Base-by-base conservation (phyloP, 2,797 vertebrate species). In the Sparus aurata region DNA sequence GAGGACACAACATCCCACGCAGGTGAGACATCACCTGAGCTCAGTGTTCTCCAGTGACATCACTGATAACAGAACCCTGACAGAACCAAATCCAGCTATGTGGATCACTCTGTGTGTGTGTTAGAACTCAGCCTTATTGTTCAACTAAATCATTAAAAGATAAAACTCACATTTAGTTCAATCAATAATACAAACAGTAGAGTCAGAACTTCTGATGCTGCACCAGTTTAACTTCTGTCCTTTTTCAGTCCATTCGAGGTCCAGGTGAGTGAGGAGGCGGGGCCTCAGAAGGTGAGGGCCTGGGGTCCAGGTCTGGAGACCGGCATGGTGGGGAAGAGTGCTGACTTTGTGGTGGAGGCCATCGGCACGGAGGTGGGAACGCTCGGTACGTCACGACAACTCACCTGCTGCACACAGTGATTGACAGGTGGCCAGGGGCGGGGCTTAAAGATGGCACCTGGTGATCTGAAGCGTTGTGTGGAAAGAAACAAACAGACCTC, bases 251-350 rank as follows among this genome's bases (percentile, higher is more conserved):
- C 97, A 0, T 98, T 98, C 2, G 97, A 98, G 87, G 97, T 99
- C 3, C 93, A 96, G 76, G 95, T 98, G 77, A 93, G 95, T 1
- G 94, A 96, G 25, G 97, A 97, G 65, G 95, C 96, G 0, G 97
- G 97, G 4, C 2, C 88, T 5, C 98, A 99, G 95, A 99, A 99
- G 89, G 98, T 99, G 0, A 92, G 98, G 47, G 98, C 98, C 49
- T 99, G 97, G 98, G 98, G 98, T n/a, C 98, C 98, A 0, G 98
- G 98, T 34, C 90, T 99, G 82, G 95, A 97, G 87, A 98, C 97
- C 0, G 97, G 98, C 0, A 91, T 97, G 87, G 98, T 99, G 82
- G 98, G 97, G 53, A 97, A 95, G 87, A 97, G 98, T 0, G 98
- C 97, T 0, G 97, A 98, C 91, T 99, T 99, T 20, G 97, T 99